Percentiles rank a stretch among this genome's conserved stretches.
Evolutionary conservation across 35 echinoderm and acorn worm genomes (phyloP).

Genomic region (Acanthaster planci): DNA sequence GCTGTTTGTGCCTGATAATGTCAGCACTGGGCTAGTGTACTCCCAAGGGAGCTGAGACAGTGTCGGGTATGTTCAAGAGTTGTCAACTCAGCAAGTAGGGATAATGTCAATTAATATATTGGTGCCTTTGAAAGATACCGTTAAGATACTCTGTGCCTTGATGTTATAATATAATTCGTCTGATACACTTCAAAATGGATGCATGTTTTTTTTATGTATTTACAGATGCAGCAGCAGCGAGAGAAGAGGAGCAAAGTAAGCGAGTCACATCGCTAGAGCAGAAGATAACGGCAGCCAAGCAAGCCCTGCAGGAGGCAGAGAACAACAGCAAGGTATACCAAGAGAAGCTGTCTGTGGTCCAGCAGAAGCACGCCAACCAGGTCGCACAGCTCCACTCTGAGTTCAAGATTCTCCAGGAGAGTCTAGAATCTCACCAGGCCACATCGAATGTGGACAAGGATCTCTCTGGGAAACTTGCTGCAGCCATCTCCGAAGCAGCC

Average conservation of each 20-base stretch:
- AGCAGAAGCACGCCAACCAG: neutral
- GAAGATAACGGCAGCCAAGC: neutral
- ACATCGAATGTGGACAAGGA: neutral
- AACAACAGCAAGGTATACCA: neutral
- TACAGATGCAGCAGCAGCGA: neutral
- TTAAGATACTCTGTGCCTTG: neutral
- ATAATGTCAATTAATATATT: too few relatives aligned
- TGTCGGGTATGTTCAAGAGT: too few relatives aligned
- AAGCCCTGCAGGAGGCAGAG: neutral
- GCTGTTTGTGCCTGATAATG: too few relatives aligned
- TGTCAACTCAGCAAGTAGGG: too few relatives aligned
- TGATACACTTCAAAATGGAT: neutral
- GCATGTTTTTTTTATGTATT: too few relatives aligned
- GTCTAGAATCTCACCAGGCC: neutral
- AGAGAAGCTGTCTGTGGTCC: neutral
- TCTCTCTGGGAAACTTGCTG: neutral
- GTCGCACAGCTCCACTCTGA: neutral
- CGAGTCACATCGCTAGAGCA: too few relatives aligned
- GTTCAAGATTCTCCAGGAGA: neutral
- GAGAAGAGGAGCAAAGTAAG: neutral
- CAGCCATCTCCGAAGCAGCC: neutral
- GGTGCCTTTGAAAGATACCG: too few relatives aligned
- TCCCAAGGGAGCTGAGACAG: too few relatives aligned
- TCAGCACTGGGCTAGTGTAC: too few relatives aligned
- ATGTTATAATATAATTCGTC: neutral